Conservation (phyloP, 2,113 vertebrate species). For the Trinectes maculatus region DNA sequence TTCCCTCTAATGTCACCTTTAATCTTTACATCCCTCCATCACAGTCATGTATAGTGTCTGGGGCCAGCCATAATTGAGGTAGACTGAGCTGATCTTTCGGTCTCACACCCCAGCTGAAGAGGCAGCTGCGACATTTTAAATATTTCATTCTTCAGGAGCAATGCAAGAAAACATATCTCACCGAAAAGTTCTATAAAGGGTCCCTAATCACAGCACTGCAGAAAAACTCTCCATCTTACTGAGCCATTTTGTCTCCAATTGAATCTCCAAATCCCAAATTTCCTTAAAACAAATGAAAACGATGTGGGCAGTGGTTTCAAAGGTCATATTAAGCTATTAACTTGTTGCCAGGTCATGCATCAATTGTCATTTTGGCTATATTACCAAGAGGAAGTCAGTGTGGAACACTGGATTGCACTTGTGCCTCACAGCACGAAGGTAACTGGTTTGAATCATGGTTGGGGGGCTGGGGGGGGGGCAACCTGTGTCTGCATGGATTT, state of each 20-base stretch:
- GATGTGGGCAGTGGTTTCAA: not conserved
- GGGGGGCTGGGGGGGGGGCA: too few relatives aligned
- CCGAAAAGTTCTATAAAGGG: constrained; percentile 5
- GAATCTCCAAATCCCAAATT: not conserved
- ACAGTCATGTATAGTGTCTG: constrained; percentile 53
- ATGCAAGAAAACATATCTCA: constrained; percentile 29
- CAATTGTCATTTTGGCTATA: too few relatives aligned
- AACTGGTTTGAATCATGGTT: too few relatives aligned
- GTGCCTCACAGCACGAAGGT: too few relatives aligned
- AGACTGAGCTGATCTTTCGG: constrained; percentile 64
- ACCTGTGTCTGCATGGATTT: too few relatives aligned
- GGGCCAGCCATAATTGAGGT: constrained; percentile 41
- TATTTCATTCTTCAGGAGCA: constrained; percentile 41
- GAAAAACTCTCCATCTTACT: not conserved
- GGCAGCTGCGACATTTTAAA: constrained; percentile 54
- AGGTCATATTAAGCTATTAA: not conserved
- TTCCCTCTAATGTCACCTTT: constrained; percentile 20
- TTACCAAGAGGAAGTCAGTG: too few relatives aligned
- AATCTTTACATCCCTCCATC: constrained; percentile 45
- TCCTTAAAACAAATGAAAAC: not conserved
- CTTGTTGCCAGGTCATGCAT: too few relatives aligned
- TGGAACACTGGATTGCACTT: too few relatives aligned
- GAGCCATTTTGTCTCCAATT: not conserved
- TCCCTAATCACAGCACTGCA: not conserved
- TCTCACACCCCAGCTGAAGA: constrained; percentile 44